These are phyloP conservation scores for Zophobas atratus DNA, from an alignment of 1,140 invertebrate genomes.

Conservation along the genomic window DNA sequence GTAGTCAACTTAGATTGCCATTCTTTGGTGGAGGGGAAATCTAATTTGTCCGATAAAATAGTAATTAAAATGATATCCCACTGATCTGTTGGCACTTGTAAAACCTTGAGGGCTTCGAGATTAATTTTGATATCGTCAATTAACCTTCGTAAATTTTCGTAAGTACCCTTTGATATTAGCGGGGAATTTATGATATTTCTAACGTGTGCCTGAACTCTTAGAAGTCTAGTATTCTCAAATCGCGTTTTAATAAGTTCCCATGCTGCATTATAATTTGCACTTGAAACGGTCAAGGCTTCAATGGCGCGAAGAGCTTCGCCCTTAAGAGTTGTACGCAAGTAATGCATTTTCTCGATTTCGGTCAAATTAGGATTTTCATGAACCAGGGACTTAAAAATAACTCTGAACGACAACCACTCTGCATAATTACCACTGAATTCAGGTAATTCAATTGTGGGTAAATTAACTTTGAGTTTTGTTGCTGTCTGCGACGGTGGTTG, in stretches of 20 bases:
- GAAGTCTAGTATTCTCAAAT: constrained; percentile 65
- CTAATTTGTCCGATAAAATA: constrained; percentile 44
- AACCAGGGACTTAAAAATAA: constrained; percentile 61
- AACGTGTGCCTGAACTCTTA: constrained; percentile 64
- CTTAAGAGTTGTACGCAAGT: constrained; percentile 60
- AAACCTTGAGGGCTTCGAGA: constrained; percentile 60
- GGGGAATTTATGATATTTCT: constrained; percentile 60
- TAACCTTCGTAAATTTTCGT: constrained; percentile 58
- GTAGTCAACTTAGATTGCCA: constrained; percentile 25
- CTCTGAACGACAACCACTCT: constrained; percentile 62
- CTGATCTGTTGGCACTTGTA: constrained; percentile 58
- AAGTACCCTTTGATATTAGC: constrained; percentile 55
- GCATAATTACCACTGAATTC: constrained; percentile 61
- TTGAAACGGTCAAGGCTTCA: constrained; percentile 59
- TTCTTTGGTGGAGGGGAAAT: constrained; percentile 22
- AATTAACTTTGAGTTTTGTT: constrained; percentile 12
- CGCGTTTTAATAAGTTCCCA: constrained; percentile 63
- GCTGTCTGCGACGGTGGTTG: neutral
- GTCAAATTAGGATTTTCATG: constrained; percentile 56
- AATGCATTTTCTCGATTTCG: constrained; percentile 62
- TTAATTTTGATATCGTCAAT: constrained; percentile 63
- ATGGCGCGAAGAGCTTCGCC: constrained; percentile 62
- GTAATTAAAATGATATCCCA: constrained; percentile 46
- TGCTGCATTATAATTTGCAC: constrained; percentile 64
- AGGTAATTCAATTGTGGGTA: constrained; percentile 61